Evolutionary conservation across 2,797 vertebrate species (phyloP).

Genomic region (Centropyge bicolor): DNA sequence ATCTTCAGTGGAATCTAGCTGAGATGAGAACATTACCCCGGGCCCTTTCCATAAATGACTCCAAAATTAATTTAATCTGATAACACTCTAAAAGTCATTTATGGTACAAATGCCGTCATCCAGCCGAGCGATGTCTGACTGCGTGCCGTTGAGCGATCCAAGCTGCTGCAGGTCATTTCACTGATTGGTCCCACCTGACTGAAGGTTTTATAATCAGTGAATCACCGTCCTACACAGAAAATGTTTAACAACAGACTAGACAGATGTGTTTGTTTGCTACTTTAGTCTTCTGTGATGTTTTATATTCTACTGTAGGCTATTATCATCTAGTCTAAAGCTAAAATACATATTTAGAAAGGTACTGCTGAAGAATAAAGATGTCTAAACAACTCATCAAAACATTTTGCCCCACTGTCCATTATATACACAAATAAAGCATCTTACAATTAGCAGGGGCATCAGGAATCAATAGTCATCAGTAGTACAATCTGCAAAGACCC

Average conservation of each 20-base stretch:
- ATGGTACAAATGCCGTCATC: conserved; percentile 20
- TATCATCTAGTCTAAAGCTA: not conserved
- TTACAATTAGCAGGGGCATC: not conserved
- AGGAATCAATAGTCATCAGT: not conserved
- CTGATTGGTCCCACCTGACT: conserved; percentile 30
- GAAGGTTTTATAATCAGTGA: conserved; percentile 10
- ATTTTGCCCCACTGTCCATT: not conserved
- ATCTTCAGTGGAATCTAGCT: conserved; percentile 37
- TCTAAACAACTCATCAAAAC: not conserved
- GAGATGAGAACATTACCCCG: conserved; percentile 35
- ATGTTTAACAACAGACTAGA: not conserved
- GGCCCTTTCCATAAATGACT: conserved; percentile 49
- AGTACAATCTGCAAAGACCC: not conserved
- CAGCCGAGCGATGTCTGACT: conserved; percentile 14
- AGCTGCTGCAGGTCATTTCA: conserved; percentile 36
- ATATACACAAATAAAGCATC: not conserved
- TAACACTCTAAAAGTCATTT: conserved; percentile 41
- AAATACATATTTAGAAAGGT: not conserved
- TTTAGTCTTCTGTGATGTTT: not conserved
- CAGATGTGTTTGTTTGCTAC: not conserved
- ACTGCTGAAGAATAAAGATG: not conserved
- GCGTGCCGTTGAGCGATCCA: conserved; percentile 14
- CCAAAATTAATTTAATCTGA: conserved; percentile 41
- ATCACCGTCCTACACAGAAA: not conserved
- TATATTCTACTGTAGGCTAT: not conserved